These are phyloP conservation scores for Chrysolina haemoptera DNA, from an alignment of 2,888 invertebrate genomes.

Conservation along the genomic window DNA sequence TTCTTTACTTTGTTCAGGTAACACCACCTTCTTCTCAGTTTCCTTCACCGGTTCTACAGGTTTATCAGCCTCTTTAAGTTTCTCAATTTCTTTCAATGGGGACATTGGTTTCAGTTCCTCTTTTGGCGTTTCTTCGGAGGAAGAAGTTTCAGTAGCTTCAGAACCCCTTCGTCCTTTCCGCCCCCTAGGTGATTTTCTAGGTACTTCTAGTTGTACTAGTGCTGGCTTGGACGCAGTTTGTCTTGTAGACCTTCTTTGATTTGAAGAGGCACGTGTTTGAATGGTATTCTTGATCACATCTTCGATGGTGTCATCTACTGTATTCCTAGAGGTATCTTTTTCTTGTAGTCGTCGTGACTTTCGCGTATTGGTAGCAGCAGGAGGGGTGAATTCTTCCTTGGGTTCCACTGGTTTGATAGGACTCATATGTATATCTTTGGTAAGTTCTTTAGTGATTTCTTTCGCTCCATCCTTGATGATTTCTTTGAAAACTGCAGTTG, in stretches of 20 bases:
- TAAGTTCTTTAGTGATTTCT: constrained; percentile 53
- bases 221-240: constrained; percentile 63
- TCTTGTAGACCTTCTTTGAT: constrained; percentile 74
- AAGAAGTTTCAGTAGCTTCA: constrained; percentile 77
- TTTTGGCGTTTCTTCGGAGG: constrained; percentile 73
- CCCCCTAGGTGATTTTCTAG: constrained; percentile 78
- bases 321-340: constrained; percentile 81
- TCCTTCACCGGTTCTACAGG: constrained; percentile 43
- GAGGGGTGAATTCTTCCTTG: constrained; percentile 76
- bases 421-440: constrained; percentile 51
- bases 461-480: constrained; percentile 61
- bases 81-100: constrained; percentile 35
- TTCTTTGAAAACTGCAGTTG: constrained; percentile 70
- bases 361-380: constrained; percentile 76
- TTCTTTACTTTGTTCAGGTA: constrained; percentile 55
- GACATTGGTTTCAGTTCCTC: constrained; percentile 46
- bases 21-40: constrained; percentile 46
- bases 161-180: constrained; percentile 77
- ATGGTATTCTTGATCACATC: constrained; percentile 85
- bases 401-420: constrained; percentile 70
- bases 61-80: constrained; percentile 37
- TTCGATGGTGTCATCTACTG: constrained; percentile 91
- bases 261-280: constrained; percentile 68
- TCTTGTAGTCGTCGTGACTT: constrained; percentile 87
- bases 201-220: constrained; percentile 57